These are phyloP conservation scores for Delphinapterus leucas DNA, from an alignment of 2,113 vertebrate species.

Conservation along the genomic window DNA sequence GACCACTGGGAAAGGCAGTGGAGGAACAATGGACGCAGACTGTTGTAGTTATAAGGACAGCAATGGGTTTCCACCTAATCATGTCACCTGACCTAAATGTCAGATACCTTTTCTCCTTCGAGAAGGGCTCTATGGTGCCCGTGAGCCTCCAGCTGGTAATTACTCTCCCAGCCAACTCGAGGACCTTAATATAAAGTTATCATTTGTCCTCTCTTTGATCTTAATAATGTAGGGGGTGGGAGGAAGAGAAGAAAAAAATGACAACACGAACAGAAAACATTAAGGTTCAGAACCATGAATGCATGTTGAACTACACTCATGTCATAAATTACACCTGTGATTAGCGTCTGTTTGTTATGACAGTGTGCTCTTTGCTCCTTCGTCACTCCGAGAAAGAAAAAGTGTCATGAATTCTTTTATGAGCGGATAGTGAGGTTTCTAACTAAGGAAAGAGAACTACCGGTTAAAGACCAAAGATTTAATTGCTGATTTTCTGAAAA, in stretches of 20 bases:
- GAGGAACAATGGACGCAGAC: background rate
- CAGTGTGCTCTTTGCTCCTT: background rate
- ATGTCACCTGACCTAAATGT: background rate
- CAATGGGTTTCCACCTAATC: background rate
- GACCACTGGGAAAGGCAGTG: background rate
- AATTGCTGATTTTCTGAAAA: background rate
- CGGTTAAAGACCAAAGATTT: background rate
- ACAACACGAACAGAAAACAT: constrained; percentile 41
- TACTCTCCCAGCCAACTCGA: constrained; percentile 51
- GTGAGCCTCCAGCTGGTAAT: constrained; percentile 33
- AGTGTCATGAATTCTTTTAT: background rate
- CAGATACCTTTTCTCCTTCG: constrained; percentile 17
- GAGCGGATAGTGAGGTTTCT: constrained; percentile 40
- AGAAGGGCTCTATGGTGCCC: background rate
- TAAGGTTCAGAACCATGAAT: constrained; percentile 47
- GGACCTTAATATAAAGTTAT: constrained; percentile 51
- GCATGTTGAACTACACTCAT: background rate
- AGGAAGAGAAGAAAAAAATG: constrained; percentile 4
- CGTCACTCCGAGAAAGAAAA: background rate
- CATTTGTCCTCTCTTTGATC: constrained; percentile 62
- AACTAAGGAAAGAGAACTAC: constrained; percentile 33
- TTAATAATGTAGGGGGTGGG: constrained; percentile 51
- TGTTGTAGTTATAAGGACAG: background rate
- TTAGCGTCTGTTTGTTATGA: background rate
- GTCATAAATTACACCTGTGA: constrained; percentile 30